These are phyloP conservation scores for Geococcyx californianus DNA, from an alignment of 2,113 vertebrate genomes.

Conservation along the genomic window DNA sequence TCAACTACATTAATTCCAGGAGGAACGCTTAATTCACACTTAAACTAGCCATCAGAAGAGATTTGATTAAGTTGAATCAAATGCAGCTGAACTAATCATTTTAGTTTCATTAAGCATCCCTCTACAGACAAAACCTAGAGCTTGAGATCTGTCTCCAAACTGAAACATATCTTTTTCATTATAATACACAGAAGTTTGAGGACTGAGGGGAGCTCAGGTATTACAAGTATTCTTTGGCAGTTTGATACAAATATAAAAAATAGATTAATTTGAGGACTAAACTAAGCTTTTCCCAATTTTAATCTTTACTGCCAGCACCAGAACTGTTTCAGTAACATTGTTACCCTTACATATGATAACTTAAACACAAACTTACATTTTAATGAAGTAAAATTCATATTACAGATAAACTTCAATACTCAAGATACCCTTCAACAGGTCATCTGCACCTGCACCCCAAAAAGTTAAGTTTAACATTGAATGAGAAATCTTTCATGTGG, in stretches of 20 bases:
- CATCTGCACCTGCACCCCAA: not conserved
- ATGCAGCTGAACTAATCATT: constrained; percentile 55
- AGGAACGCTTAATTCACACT: constrained; percentile 26
- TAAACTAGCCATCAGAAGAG: constrained; percentile 5
- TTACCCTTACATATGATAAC: not conserved
- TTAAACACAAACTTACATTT: not conserved
- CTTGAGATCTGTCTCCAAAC: not conserved
- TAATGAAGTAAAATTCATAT: not conserved
- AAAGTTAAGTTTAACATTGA: not conserved
- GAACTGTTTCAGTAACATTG: constrained; percentile 17
- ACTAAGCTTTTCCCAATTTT: not conserved
- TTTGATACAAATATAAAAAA: constrained; percentile 37
- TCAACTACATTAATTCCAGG: constrained; percentile 34
- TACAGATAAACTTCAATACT: not conserved
- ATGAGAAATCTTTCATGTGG: not conserved
- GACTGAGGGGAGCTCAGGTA: constrained; percentile 22
- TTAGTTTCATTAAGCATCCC: constrained; percentile 20
- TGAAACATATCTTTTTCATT: not conserved
- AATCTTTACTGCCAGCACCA: not conserved
- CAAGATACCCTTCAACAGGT: not conserved
- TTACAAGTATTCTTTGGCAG: constrained; percentile 59
- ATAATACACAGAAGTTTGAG: constrained; percentile 34
- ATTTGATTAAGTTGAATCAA: constrained; percentile 21
- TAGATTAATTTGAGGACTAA: not conserved
- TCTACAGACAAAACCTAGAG: not conserved